Evolutionary conservation across 2,888 invertebrate genomes (phyloP).

Genomic region (Sphaerophoria rueppellii): DNA sequence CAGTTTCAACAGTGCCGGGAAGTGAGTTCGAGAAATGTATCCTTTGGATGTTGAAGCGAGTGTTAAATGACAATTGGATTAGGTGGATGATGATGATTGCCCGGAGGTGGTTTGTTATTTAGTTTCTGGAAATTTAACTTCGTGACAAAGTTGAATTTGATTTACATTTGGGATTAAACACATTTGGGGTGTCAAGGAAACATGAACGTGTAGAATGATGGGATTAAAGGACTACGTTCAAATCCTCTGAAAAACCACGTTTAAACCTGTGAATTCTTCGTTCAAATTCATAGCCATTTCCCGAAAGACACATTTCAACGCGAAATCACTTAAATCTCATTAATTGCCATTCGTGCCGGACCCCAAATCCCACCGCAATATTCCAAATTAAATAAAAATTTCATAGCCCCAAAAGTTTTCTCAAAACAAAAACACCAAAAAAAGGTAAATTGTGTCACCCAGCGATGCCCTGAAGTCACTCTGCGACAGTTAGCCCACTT

Average conservation of each 20-base stretch:
- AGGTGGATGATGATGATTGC: slow-evolving; percentile 58
- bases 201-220: too few relatives aligned
- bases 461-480: neutral
- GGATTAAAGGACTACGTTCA: too few relatives aligned
- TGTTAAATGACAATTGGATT: slow-evolving; percentile 73
- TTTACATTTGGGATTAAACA: slow-evolving; percentile 13
- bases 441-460: slow-evolving; percentile 67
- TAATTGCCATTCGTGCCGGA: slow-evolving; percentile 34
- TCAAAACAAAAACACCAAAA: neutral
- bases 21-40: slow-evolving; percentile 20
- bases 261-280: neutral
- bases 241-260: too few relatives aligned
- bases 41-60: slow-evolving; percentile 44
- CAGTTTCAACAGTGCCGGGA: slow-evolving; percentile 18
- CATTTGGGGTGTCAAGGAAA: too few relatives aligned
- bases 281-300: neutral
- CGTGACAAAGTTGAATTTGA: slow-evolving; percentile 44
- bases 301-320: slow-evolving; percentile 21
- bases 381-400: slow-evolving; percentile 73
- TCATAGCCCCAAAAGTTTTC: slow-evolving; percentile 53
- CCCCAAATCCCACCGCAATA: slow-evolving; percentile 57
- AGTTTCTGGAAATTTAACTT: slow-evolving; percentile 63
- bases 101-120: slow-evolving; percentile 54
- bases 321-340: slow-evolving; percentile 68
- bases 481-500: slow-evolving; percentile 24